These are phyloP conservation scores for Melanitta fusca DNA, from an alignment of 2,797 vertebrate genomes.

Conservation along the genomic window DNA sequence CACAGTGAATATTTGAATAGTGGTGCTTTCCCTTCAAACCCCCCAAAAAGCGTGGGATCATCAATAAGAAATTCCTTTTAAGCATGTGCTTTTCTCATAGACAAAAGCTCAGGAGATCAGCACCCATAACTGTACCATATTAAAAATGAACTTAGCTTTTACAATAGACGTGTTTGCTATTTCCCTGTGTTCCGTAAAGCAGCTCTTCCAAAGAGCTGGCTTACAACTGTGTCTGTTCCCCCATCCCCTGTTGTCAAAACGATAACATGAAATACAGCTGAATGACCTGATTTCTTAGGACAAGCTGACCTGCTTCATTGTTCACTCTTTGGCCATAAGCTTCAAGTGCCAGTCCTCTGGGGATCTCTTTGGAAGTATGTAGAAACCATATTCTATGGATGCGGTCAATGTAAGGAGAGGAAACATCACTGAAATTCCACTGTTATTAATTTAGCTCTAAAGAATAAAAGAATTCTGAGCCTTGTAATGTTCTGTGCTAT, in stretches of 20 bases:
- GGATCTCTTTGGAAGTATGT: conserved; percentile 31
- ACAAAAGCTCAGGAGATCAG: neutral
- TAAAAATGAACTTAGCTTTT: neutral
- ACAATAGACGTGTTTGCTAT: neutral
- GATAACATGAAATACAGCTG: conserved; percentile 52
- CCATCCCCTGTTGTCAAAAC: conserved; percentile 63
- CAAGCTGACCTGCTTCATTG: conserved; percentile 73
- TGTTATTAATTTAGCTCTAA: conserved; percentile 3
- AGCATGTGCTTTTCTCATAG: neutral
- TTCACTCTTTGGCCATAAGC: conserved; percentile 56
- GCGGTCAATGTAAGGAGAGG: neutral
- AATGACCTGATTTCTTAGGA: conserved; percentile 75
- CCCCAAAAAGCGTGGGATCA: neutral
- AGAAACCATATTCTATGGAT: conserved; percentile 22
- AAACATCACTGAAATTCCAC: neutral
- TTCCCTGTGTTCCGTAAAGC: neutral
- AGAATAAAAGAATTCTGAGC: neutral
- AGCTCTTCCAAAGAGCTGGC: conserved; percentile 6
- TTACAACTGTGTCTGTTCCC: neutral
- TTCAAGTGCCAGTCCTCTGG: conserved; percentile 54
- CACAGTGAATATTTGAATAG: neutral
- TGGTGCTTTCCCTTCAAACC: neutral
- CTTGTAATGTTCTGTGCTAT: neutral
- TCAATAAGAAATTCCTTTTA: neutral
- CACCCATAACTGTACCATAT: neutral